These are phyloP conservation scores for Dryas iulia DNA, from an alignment of 1,140 invertebrate genomes.

Conservation along the genomic window DNA sequence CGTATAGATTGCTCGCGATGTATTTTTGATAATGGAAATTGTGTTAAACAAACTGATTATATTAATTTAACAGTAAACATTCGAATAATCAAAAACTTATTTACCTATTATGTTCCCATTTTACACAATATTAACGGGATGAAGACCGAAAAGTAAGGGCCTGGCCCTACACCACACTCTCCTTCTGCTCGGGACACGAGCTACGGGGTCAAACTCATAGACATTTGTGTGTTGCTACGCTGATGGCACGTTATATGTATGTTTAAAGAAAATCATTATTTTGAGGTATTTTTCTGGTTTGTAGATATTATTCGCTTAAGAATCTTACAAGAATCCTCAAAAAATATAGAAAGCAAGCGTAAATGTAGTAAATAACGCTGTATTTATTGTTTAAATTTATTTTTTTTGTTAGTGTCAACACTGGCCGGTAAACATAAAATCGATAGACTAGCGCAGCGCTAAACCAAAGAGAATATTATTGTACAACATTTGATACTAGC, in stretches of 20 bases:
- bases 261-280: not conserved
- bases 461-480: slow-evolving; percentile 60
- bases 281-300: not conserved
- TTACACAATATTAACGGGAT: slow-evolving; percentile 70
- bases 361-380: not conserved
- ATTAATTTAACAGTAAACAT: slow-evolving; percentile 23
- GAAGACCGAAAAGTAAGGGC: slow-evolving; percentile 76
- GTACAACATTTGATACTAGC: slow-evolving; percentile 26
- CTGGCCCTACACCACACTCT: slow-evolving; percentile 74
- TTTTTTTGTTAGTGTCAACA: slow-evolving; percentile 63
- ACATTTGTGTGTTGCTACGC: slow-evolving; percentile 67
- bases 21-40: slow-evolving; percentile 55
- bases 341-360: not conserved
- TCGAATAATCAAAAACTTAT: slow-evolving; percentile 52
- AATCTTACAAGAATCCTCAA: not conserved
- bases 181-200: slow-evolving; percentile 75
- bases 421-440: slow-evolving; percentile 56
- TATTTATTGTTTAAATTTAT: not conserved
- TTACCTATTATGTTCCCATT: slow-evolving; percentile 80
- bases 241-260: slow-evolving; percentile 2
- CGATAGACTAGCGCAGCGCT: slow-evolving; percentile 74
- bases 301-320: not conserved
- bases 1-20: slow-evolving; percentile 50
- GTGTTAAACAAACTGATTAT: slow-evolving; percentile 26
- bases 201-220: slow-evolving; percentile 79